phyloP scores from a whole-genome alignment of 2,113 vertebrate species.

The Conger conger region DNA sequence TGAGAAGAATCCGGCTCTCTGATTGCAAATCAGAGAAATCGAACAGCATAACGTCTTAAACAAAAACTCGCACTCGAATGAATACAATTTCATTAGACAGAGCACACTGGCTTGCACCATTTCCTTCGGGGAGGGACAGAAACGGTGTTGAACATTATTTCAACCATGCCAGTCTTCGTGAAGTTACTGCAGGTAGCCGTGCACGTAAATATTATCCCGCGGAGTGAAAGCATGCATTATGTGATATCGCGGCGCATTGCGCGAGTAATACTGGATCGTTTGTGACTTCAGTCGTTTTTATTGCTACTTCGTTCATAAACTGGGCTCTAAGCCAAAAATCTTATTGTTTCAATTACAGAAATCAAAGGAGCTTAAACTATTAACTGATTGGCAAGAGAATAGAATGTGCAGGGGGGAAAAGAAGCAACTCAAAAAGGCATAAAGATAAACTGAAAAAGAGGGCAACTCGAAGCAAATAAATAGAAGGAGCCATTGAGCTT shows the following conservation, averaged over 20 bases:
- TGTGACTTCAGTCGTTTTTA: neutral
- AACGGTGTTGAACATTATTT: neutral
- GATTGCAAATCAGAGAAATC: neutral
- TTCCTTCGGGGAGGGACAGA: neutral
- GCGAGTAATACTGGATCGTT: neutral
- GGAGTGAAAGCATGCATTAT: neutral
- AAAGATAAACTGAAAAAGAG: neutral
- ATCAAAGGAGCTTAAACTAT: neutral
- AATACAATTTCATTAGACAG: neutral
- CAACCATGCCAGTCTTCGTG: neutral
- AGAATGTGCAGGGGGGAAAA: neutral
- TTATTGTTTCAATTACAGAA: constrained; percentile 15
- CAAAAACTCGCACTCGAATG: neutral
- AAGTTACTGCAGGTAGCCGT: neutral
- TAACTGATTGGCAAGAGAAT: neutral
- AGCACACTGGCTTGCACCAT: neutral
- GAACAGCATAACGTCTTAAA: neutral
- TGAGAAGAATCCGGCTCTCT: neutral
- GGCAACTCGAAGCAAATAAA: neutral
- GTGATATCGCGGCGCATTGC: neutral
- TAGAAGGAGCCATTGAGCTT: neutral
- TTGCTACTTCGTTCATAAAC: constrained; percentile 10
- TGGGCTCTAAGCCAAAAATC: neutral
- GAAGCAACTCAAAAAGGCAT: neutral
- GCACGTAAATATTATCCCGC: neutral